These are phyloP conservation scores for Biston stratarius DNA, from an alignment of 2,888 invertebrate species.

Conservation along the genomic window DNA sequence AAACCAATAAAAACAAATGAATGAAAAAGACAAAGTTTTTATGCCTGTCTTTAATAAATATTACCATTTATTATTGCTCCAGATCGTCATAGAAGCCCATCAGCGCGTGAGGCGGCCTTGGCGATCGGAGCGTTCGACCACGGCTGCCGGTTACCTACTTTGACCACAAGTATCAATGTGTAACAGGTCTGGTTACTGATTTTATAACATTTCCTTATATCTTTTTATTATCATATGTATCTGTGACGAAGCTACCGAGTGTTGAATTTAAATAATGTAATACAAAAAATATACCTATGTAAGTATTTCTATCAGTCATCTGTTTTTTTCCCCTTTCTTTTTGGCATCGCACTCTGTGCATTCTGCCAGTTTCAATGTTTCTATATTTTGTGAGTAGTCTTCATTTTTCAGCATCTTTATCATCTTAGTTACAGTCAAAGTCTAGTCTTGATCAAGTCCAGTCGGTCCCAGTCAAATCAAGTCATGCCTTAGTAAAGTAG, in stretches of 20 bases:
- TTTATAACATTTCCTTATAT: slow-evolving; percentile 13
- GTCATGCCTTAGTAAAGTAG: too few relatives aligned
- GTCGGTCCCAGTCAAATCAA: too few relatives aligned
- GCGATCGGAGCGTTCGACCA: slow-evolving; percentile 33
- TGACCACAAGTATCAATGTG: slow-evolving; percentile 23
- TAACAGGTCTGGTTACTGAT: slow-evolving; percentile 6
- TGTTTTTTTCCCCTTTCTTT: too few relatives aligned
- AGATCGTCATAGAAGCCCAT: slow-evolving; percentile 26
- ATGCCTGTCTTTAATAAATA: slow-evolving; percentile 22
- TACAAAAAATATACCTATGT: background rate
- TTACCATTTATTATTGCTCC: slow-evolving; percentile 19
- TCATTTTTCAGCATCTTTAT: too few relatives aligned
- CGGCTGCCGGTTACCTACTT: slow-evolving; percentile 26
- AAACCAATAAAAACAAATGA: slow-evolving; percentile 16
- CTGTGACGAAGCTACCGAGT: too few relatives aligned
- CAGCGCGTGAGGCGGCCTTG: slow-evolving; percentile 40
- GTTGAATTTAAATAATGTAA: background rate
- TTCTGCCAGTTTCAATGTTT: too few relatives aligned
- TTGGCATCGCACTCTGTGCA: too few relatives aligned
- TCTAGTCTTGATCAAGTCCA: too few relatives aligned
- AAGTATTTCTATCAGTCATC: too few relatives aligned
- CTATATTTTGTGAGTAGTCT: too few relatives aligned
- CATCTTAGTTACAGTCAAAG: too few relatives aligned
- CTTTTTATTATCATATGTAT: slow-evolving; percentile 2
- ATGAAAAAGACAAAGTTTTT: slow-evolving; percentile 22